A percentile compares a stretch with the other conserved stretches of the same genome.
Conservation (phyloP, 2,888 invertebrate species). For the Drosophila glabriapex region DNA sequence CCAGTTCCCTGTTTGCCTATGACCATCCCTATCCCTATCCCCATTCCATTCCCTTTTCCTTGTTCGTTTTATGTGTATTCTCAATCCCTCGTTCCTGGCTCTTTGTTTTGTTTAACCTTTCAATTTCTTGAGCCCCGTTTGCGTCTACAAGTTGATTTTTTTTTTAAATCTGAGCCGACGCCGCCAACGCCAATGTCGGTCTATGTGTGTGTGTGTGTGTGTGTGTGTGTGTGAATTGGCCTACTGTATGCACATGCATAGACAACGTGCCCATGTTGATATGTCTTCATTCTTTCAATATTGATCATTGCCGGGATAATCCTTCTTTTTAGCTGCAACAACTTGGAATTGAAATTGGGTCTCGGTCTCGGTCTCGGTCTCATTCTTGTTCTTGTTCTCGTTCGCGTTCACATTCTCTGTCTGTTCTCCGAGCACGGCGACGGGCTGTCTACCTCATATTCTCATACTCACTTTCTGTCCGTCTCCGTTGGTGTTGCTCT, state of each 20-base stretch:
- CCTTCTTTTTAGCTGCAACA: slow-evolving; percentile 76
- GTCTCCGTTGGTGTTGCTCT: slow-evolving; percentile 27
- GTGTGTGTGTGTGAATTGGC: slow-evolving; percentile 67
- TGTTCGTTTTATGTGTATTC: slow-evolving; percentile 8
- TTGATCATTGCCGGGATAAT: slow-evolving; percentile 83
- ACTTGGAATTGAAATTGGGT: slow-evolving; percentile 65
- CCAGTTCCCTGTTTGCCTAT: slow-evolving; percentile 4
- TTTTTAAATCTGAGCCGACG: slow-evolving; percentile 47
- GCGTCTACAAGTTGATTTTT: slow-evolving; percentile 63
- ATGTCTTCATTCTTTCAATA: slow-evolving; percentile 78
- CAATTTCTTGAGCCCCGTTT: slow-evolving; percentile 64
- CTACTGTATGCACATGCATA: slow-evolving; percentile 61
- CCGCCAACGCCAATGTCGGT: slow-evolving; percentile 37
- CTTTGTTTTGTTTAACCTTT: slow-evolving; percentile 74
- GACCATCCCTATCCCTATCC: slow-evolving; percentile 4
- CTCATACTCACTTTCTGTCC: slow-evolving; percentile 12
- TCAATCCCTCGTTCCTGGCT: slow-evolving; percentile 35
- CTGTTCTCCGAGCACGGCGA: slow-evolving; percentile 26
- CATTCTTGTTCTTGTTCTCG: slow-evolving; percentile 7
- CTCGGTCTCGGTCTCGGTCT: slow-evolving; percentile 37
- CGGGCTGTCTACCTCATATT: slow-evolving; percentile 37
- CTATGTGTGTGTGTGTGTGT: slow-evolving; percentile 7
- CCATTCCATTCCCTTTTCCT: slow-evolving; percentile 23
- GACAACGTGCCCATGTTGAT: slow-evolving; percentile 64
- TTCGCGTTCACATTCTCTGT: slow-evolving; percentile 15